Base-by-base conservation (phyloP, 1,140 invertebrate species). In the Calycopis cecrops region DNA sequence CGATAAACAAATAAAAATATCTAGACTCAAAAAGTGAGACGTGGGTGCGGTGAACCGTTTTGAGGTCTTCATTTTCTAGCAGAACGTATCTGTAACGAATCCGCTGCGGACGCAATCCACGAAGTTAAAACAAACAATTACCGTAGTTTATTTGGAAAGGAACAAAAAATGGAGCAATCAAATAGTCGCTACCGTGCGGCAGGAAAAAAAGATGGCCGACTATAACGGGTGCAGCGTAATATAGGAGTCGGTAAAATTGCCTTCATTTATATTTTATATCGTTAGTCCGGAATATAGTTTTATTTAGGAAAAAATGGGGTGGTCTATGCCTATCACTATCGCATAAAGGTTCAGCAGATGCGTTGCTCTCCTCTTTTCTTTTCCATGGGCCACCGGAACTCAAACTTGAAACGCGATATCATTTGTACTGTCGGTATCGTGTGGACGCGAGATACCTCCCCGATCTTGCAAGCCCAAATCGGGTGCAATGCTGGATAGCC, bases 61-160 rank as follows among this genome's bases (percentile, higher is more conserved):
- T 81, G 71, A 83, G 73, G 74, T 68, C 76, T 83, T 74, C 73
- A 85, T 83, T 79, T 78, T 75, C 69, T 74, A 72, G 71, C 59
- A 72, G 59, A 78, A 79, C 78, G 71, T 68, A 61, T 79, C 77
- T 79, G 74, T 81, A 78, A 76, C 79, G 80, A 82, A 85, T 81
- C 69, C 66, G 68, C 73, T 62, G 71, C 69, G 71, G 75, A 77
- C 71, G 71, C 76, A 81, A 82, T 75, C 80, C 76, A 79, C 71
- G 63, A 65, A 68, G 67, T 80, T 84, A 86, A 84, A 86, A 86
- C 83, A 86, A 86, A 86, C 80, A 86, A 84, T 86, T 84, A 86
- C 78, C 80, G 74, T 59, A 73, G 67, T 81, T 81, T 83, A 76
- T 83, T 85, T 82, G 77, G 73, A 80, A 79, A 77, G 73, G 67